A percentile compares a stretch with the other conserved stretches of the same genome.
These are phyloP conservation scores for Protaetia brevitarsis DNA, from an alignment of 1,140 invertebrate genomes.

Conservation along the genomic window DNA sequence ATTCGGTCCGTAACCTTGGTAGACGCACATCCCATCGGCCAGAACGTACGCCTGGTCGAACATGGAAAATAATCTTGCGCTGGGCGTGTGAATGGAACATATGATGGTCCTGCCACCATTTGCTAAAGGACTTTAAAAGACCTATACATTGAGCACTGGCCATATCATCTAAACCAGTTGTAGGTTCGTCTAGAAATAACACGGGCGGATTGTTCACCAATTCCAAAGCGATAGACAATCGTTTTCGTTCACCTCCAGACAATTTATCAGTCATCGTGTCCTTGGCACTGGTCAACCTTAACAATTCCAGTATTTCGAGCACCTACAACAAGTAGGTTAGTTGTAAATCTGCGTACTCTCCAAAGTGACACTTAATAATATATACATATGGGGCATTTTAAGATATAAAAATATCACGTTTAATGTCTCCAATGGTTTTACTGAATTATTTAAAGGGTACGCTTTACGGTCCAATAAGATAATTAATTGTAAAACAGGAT, in stretches of 20 bases:
- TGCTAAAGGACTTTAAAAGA: conserved; percentile 73
- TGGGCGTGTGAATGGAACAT: conserved; percentile 90
- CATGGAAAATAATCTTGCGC: conserved; percentile 70
- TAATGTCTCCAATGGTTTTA: too few relatives aligned
- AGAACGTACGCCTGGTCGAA: conserved; percentile 78
- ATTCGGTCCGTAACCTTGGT: conserved; percentile 63
- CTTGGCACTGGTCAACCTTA: conserved; percentile 60
- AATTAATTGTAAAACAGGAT: background rate
- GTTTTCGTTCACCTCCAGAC: conserved; percentile 89
- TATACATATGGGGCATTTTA: too few relatives aligned
- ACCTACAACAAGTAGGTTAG: conserved; percentile 55
- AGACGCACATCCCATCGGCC: conserved; percentile 70
- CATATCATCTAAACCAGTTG: conserved; percentile 75
- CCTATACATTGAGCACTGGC: conserved; percentile 73
- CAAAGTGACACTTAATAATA: too few relatives aligned
- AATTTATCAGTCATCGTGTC: conserved; percentile 71
- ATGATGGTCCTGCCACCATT: conserved; percentile 79
- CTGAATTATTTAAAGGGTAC: background rate
- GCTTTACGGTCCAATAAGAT: too few relatives aligned
- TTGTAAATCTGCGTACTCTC: too few relatives aligned
- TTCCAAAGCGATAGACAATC: conserved; percentile 88
- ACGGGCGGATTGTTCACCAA: conserved; percentile 94
- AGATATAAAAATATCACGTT: too few relatives aligned
- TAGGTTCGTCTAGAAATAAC: conserved; percentile 79
- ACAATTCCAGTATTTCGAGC: conserved; percentile 64